A percentile compares a stretch with the other conserved stretches of the same genome.
Conservation (phyloP, 1,140 invertebrate species). For the Pseudoatta argentina region DNA sequence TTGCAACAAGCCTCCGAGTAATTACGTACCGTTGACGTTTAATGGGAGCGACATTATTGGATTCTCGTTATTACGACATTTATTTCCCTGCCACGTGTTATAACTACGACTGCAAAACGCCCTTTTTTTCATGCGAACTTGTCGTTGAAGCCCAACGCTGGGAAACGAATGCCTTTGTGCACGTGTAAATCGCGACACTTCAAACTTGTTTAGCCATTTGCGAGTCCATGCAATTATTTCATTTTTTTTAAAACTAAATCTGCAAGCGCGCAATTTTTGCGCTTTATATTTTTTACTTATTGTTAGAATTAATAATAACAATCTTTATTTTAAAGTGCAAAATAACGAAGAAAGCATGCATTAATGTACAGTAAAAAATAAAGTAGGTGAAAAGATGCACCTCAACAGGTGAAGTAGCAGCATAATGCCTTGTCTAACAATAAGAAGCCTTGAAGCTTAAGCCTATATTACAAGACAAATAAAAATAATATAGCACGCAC, state of each 20-base stretch:
- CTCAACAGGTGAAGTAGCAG: no score
- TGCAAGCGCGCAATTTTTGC: neutral
- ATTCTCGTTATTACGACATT: conserved; percentile 55
- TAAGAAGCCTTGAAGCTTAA: no score
- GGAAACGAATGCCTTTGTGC: conserved; percentile 28
- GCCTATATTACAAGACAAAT: no score
- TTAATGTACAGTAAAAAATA: no score
- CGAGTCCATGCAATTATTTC: conserved; percentile 4
- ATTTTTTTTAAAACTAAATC: neutral
- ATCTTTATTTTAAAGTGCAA: no score
- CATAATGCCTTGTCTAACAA: no score
- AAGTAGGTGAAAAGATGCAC: no score
- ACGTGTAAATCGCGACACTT: neutral
- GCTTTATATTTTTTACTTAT: no score
- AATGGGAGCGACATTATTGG: conserved; percentile 63
- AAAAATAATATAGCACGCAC: no score
- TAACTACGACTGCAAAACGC: conserved; percentile 5
- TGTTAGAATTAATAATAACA: no score
- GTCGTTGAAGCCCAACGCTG: neutral
- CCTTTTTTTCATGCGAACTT: conserved; percentile 13
- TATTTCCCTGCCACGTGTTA: conserved; percentile 46
- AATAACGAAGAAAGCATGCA: no score
- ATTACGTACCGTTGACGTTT: conserved; percentile 55
- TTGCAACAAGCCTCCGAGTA: conserved; percentile 44
- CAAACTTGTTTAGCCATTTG: neutral